These are phyloP conservation scores for Micrasema minimum DNA, from an alignment of 1,140 invertebrate genomes.

Conservation along the genomic window DNA sequence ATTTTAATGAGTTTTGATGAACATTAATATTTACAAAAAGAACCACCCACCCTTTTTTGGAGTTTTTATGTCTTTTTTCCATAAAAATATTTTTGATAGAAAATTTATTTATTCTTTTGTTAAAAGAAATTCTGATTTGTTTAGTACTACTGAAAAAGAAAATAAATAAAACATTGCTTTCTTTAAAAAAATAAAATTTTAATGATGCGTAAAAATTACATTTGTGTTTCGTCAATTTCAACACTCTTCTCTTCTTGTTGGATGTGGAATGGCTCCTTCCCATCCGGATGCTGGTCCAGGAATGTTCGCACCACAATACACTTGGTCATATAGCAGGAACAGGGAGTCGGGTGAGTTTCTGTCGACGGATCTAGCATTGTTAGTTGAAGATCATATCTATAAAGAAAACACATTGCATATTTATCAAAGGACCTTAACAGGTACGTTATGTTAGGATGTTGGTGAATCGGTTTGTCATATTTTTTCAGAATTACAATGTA, in stretches of 20 bases:
- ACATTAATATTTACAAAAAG: no score
- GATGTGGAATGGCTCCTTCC: conserved; percentile 10
- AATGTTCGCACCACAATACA: conserved; percentile 78
- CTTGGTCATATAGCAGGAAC: conserved; percentile 79
- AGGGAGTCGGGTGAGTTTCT: conserved; percentile 81
- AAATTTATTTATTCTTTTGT: no score
- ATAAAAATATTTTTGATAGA: no score
- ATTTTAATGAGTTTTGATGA: no score
- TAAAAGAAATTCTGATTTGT: no score
- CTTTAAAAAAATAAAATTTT: conserved; percentile 23
- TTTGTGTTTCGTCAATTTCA: conserved; percentile 24
- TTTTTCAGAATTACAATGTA: no score
- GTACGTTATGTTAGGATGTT: no score
- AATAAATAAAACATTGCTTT: neutral
- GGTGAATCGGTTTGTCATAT: neutral
- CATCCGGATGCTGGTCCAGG: conserved; percentile 58
- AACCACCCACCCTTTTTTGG: no score
- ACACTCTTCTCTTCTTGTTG: conserved; percentile 7
- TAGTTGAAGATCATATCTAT: conserved; percentile 76
- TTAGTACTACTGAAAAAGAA: no score
- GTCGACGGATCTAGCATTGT: conserved; percentile 75
- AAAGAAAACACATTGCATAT: no score
- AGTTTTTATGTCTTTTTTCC: no score
- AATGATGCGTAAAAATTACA: conserved; percentile 8
- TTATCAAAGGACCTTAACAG: no score